Conservation (phyloP, 2,113 vertebrate species). For the Carettochelys insculpta region DNA sequence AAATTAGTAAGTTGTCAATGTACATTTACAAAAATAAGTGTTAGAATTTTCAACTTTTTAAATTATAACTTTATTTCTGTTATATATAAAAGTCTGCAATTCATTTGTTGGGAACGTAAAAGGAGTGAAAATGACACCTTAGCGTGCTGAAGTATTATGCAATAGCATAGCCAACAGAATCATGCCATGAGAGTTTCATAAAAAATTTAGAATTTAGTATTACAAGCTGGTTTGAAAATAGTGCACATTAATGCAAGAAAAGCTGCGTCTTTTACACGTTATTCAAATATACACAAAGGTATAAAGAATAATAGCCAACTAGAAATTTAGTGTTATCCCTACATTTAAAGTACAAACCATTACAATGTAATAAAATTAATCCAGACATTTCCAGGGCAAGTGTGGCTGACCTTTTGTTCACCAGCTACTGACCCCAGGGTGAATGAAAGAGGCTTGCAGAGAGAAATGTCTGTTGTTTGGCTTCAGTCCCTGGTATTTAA, state of each 20-base stretch:
- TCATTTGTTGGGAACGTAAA: neutral
- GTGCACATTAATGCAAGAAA: conserved; percentile 18
- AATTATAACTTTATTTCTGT: neutral
- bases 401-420: conserved; percentile 85
- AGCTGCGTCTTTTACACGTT: conserved; percentile 60
- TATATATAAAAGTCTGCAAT: neutral
- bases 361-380: conserved; percentile 86
- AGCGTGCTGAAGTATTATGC: neutral
- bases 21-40: neutral
- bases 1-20: neutral
- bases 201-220: neutral
- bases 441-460: conserved; percentile 79
- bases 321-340: conserved; percentile 78
- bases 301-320: conserved; percentile 71
- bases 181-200: neutral
- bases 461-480: conserved; percentile 85
- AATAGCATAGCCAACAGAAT: neutral
- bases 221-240: conserved; percentile 18
- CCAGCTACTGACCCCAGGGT: conserved; percentile 83
- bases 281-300: conserved; percentile 58
- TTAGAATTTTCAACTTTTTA: neutral
- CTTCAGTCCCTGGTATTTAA: conserved; percentile 86
- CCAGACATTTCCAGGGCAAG: conserved; percentile 87
- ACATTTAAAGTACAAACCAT: conserved; percentile 83
- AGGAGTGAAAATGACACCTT: neutral